These are phyloP conservation scores for Lithosia quadra DNA, from an alignment of 2,888 invertebrate species.

Conservation along the genomic window DNA sequence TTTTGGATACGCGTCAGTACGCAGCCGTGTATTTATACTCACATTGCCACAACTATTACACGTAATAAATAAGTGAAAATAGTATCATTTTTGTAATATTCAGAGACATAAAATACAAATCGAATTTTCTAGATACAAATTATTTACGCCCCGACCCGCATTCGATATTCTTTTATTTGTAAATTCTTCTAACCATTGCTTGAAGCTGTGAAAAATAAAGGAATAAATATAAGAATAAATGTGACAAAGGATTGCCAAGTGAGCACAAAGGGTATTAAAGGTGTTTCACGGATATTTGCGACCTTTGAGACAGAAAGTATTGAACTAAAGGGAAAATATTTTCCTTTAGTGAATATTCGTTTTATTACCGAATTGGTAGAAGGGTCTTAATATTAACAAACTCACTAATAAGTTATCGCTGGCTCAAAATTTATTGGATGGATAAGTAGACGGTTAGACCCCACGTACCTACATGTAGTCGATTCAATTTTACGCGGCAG, in stretches of 20 bases:
- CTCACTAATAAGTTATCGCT: background rate
- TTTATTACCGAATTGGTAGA: background rate
- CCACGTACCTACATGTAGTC: no score
- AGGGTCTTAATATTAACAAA: background rate
- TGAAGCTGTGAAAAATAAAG: background rate
- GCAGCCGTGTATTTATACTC: no score
- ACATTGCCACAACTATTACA: no score
- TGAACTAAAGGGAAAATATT: background rate
- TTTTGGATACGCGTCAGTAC: no score
- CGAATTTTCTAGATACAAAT: background rate
- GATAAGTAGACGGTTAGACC: no score
- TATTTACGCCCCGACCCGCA: background rate
- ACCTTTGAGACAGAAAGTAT: background rate
- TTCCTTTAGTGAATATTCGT: background rate
- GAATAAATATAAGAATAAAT: conserved; percentile 3
- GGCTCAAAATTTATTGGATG: background rate
- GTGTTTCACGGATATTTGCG: conserved; percentile 7
- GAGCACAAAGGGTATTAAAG: conserved; percentile 7
- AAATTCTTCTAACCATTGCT: background rate
- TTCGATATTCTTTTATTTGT: background rate
- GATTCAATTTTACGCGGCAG: no score
- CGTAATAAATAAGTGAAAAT: background rate
- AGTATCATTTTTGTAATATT: background rate
- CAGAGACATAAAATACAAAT: background rate
- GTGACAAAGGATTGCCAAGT: background rate